phyloP scores from a whole-genome alignment of 2,113 vertebrate genomes.

The Brevimyrus niger region DNA sequence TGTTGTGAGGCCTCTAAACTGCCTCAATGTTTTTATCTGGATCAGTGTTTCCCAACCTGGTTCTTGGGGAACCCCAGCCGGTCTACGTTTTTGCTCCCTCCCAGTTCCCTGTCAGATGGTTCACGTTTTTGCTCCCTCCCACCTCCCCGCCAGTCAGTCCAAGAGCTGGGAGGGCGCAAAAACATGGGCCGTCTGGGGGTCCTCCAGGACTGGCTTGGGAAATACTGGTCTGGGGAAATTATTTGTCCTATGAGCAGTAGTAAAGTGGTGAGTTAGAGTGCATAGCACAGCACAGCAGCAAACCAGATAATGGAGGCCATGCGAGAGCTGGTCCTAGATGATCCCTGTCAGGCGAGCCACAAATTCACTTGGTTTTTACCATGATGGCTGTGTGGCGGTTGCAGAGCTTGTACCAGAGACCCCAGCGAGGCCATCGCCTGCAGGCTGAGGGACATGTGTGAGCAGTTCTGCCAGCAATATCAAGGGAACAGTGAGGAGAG shows the following conservation, averaged over 20 bases:
- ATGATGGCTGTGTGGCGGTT: not conserved
- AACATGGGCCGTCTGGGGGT: not conserved
- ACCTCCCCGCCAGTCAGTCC: not conserved
- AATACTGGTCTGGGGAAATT: not conserved
- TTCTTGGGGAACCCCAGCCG: no score
- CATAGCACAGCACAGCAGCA: not conserved
- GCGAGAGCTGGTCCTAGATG: not conserved
- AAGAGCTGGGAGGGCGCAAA: not conserved
- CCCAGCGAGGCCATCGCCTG: constrained; percentile 71
- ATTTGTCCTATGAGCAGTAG: not conserved
- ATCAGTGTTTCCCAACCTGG: no score
- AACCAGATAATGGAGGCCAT: not conserved
- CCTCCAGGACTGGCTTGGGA: not conserved
- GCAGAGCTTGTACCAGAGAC: constrained; percentile 78
- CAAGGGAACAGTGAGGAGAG: constrained; percentile 50
- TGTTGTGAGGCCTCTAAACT: no score
- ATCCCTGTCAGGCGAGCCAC: not conserved
- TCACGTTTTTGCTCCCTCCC: no score
- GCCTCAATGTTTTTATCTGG: no score
- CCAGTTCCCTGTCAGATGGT: no score
- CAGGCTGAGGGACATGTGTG: constrained; percentile 80
- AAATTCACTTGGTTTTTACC: not conserved
- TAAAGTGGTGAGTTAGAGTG: not conserved
- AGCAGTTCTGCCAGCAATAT: constrained; percentile 67
- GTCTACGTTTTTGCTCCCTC: no score